These are phyloP conservation scores for Poeciliopsis infans DNA, from an alignment of 2,797 vertebrate species.

Conservation along the genomic window DNA sequence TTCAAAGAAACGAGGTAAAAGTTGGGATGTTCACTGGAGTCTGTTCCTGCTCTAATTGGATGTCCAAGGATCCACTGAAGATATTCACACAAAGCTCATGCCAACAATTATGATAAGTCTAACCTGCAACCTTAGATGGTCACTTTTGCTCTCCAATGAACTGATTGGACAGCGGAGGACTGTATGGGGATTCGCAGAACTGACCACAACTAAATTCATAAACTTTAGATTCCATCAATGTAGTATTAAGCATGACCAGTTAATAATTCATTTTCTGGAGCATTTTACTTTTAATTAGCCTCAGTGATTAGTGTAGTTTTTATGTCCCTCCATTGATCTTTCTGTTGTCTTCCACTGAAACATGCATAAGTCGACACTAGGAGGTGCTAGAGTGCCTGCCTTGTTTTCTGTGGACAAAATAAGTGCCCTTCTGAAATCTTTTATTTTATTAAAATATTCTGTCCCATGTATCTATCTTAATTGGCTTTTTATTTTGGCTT, in stretches of 20 bases:
- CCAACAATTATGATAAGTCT: slow-evolving; percentile 40
- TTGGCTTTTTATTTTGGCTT: background rate
- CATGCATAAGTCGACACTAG: background rate
- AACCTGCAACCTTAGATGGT: slow-evolving; percentile 23
- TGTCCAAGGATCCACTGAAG: slow-evolving; percentile 60
- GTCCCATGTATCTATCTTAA: background rate
- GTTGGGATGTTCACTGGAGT: slow-evolving; percentile 25
- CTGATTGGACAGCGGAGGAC: slow-evolving; percentile 6
- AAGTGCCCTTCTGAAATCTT: background rate
- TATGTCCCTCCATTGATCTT: background rate
- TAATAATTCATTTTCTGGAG: background rate
- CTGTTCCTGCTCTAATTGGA: slow-evolving; percentile 66
- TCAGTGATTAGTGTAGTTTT: background rate
- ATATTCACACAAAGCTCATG: slow-evolving; percentile 63
- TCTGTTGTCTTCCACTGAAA: background rate
- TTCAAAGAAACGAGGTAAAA: slow-evolving; percentile 27
- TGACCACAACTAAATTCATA: background rate
- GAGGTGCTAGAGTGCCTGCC: background rate
- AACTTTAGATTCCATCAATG: background rate
- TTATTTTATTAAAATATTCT: background rate
- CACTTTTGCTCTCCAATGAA: background rate
- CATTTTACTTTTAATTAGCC: background rate
- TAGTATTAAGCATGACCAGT: background rate
- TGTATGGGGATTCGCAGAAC: background rate
- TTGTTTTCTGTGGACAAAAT: background rate